phyloP scores from a whole-genome alignment of 2,113 vertebrate genomes.

The Sander lucioperca region DNA sequence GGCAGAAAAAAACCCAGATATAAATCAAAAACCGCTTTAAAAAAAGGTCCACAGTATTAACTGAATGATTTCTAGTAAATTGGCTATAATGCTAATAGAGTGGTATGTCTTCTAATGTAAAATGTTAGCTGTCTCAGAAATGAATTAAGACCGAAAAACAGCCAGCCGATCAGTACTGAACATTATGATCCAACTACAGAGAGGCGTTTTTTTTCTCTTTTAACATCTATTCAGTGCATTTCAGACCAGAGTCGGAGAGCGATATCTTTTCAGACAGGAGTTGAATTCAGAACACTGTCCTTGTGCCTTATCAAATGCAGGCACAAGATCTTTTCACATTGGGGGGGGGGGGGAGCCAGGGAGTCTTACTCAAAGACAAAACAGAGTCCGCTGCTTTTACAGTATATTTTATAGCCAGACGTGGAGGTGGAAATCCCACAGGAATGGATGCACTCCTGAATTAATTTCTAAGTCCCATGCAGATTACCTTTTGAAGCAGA shows the following conservation, averaged over 20 bases:
- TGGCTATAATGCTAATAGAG: neutral
- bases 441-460: conserved; percentile 21
- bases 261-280: conserved; percentile 50
- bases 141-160: neutral
- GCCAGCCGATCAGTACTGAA: neutral
- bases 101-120: neutral
- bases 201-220: neutral
- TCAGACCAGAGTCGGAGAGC: neutral
- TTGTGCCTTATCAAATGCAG: conserved; percentile 67
- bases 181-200: neutral
- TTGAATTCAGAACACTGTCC: conserved; percentile 59
- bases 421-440: conserved; percentile 6
- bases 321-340: conserved; percentile 55
- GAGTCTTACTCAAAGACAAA: conserved; percentile 56
- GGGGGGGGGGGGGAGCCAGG: neutral
- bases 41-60: neutral
- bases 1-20: neutral
- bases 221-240: conserved; percentile 7
- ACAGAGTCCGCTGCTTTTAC: conserved; percentile 44
- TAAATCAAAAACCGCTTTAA: neutral
- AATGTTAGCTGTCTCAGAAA: neutral
- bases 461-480: neutral
- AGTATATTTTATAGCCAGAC: neutral
- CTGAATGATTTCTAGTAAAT: neutral
- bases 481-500: conserved; percentile 23